Conservation (phyloP, 2,888 invertebrate species). For the Odontothrips loti region DNA sequence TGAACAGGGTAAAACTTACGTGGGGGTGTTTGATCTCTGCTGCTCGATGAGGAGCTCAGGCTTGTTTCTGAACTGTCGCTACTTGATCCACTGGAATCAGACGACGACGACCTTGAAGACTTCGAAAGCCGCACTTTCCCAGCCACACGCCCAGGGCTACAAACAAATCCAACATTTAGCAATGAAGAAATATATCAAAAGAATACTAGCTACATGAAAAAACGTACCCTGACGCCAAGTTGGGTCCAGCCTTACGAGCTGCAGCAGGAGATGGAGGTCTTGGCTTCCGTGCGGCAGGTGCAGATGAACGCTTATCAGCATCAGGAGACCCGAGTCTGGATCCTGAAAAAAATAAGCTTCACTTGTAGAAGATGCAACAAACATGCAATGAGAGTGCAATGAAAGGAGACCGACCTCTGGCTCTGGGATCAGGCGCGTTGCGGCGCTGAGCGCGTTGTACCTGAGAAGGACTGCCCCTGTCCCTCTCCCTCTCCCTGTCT, state of each 20-base stretch:
- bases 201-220: not conserved
- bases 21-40: slow-evolving; percentile 45
- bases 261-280: slow-evolving; percentile 35
- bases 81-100: slow-evolving; percentile 51
- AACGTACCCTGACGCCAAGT: not conserved
- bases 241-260: slow-evolving; percentile 33
- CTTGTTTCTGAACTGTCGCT: slow-evolving; percentile 55
- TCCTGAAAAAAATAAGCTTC: not conserved
- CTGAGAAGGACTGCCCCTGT: not conserved
- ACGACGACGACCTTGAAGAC: slow-evolving; percentile 43
- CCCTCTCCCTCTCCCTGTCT: too few species aligned
- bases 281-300: slow-evolving; percentile 34
- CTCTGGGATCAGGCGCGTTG: not conserved
- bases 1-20: slow-evolving; percentile 30
- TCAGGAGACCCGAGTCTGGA: not conserved
- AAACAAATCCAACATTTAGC: not conserved
- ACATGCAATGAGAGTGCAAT: not conserved
- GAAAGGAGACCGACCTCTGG: not conserved
- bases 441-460: not conserved
- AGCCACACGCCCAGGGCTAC: not conserved
- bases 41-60: slow-evolving; percentile 52
- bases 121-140: slow-evolving; percentile 31
- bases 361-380: not conserved
- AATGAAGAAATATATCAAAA: not conserved
- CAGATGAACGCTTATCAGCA: not conserved